Conservation (phyloP, 2,113 vertebrate genomes). For the Enhydra lutris region DNA sequence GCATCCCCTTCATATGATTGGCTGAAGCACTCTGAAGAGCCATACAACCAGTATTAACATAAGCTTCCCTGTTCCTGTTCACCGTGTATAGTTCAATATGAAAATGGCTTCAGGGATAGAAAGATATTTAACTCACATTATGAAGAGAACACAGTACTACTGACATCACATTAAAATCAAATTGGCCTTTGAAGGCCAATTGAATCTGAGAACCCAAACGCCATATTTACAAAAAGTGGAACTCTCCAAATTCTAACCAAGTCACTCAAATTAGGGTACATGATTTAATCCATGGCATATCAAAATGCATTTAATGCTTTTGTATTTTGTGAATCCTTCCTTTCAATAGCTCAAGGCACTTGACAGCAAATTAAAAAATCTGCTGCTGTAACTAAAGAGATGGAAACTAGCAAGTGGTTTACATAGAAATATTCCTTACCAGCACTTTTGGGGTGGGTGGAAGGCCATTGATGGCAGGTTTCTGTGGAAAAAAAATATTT, state of each 20-base stretch:
- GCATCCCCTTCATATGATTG: neutral
- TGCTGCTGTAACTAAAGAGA: neutral
- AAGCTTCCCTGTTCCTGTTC: neutral
- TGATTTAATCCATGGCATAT: neutral
- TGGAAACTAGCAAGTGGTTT: neutral
- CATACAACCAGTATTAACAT: neutral
- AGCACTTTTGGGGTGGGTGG: slow-evolving; percentile 98
- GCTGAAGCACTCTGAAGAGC: neutral
- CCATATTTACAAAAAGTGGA: neutral
- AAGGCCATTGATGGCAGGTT: slow-evolving; percentile 96
- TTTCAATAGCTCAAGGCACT: neutral
- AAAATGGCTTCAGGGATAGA: neutral
- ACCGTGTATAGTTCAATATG: neutral
- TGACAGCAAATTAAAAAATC: neutral
- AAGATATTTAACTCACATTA: slow-evolving; percentile 31
- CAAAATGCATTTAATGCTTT: neutral
- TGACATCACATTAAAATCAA: slow-evolving; percentile 24
- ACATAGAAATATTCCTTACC: slow-evolving; percentile 85
- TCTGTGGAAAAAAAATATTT: slow-evolving; percentile 82
- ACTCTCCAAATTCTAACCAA: slow-evolving; percentile 24
- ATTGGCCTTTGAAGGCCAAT: neutral
- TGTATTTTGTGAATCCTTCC: slow-evolving; percentile 9
- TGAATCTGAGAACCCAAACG: neutral
- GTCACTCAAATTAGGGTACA: neutral
- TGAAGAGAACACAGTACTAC: neutral